Conservation (phyloP, 2,888 invertebrate genomes). For the Metallyticus violacea region DNA sequence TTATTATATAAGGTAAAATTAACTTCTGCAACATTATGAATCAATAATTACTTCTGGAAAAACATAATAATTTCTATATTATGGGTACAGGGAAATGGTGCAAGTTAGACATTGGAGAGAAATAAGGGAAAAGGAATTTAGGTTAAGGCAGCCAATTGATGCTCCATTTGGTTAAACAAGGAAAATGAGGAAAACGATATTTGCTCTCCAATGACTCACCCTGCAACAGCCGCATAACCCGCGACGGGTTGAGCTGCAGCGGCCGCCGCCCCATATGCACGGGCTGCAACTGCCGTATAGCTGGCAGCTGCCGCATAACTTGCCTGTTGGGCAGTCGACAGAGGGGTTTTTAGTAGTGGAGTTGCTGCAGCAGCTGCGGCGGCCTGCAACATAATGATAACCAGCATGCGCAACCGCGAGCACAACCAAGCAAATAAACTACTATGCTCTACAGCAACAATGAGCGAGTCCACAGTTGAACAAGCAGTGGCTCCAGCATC, state of each 20-base stretch:
- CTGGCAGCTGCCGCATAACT: conserved; percentile 85
- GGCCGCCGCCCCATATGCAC: conserved; percentile 76
- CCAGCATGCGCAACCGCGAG: conserved; percentile 12
- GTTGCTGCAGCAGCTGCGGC: conserved; percentile 70
- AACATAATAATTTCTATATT: neutral
- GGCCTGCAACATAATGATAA: conserved; percentile 48
- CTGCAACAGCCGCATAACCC: conserved; percentile 69
- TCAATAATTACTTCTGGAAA: neutral
- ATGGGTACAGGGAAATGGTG: neutral
- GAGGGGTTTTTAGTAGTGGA: conserved; percentile 78
- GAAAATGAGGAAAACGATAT: neutral
- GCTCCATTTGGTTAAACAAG: neutral
- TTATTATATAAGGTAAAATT: no score
- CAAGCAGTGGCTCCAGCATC: conserved; percentile 3
- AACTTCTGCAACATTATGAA: no score
- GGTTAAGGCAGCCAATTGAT: no score
- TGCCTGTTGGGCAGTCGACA: conserved; percentile 81
- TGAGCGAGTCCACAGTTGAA: conserved; percentile 12
- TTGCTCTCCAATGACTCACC: conserved; percentile 50
- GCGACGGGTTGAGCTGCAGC: conserved; percentile 68
- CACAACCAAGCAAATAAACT: conserved; percentile 6
- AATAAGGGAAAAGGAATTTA: neutral
- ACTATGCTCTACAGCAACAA: conserved; percentile 15
- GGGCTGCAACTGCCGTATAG: conserved; percentile 81
- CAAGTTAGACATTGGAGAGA: neutral